Base-by-base conservation (phyloP, 2,797 vertebrate genomes). In the Danio jaintianensis region DNA sequence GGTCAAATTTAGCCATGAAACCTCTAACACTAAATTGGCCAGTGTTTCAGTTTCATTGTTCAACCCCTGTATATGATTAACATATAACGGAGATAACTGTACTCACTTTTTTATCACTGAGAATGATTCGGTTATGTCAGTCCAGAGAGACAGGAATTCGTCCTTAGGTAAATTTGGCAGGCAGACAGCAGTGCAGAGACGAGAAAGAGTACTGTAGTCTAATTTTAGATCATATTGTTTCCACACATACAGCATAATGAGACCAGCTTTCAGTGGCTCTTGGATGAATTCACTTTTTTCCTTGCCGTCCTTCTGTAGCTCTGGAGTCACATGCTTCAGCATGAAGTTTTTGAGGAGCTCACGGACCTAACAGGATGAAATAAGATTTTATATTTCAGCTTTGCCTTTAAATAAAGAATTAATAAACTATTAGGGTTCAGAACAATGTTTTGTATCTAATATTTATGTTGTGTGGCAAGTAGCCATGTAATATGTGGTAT, bases 111-210 rank as follows among this genome's bases (percentile, higher is more conserved):
- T 89, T 2, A 93, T 7, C 55, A 12, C 0, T 7, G 73, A 36
- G 18, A 94, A 89, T 13, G 71, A 70, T 10, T 62, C 47, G 3
- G 74, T 70, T 20, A 95, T 50, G 0, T 56, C 6, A 16, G 5
- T 0, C 72, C 96, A 92, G 79, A 94, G 94, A 0, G 45, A 2
- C 0, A 75, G 29, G 0, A 93, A 79, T 0, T 29, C 7, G 0
- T 88, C 83, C 11, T 81, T 87, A 0, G 89, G 68, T 11, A 29
- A 9, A n/a, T 92, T 62, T 0, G 93, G 92, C 0, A 95, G 78
- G 71, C 91, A 90, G 4, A 96, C 72, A 10, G 90, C 77, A 61
- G 0, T 0, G 59, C 97, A 98, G 29, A 99, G 87, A 0, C 0
- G 10, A 79, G 0, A 0, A 38, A 91, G 84, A 3, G 91, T 78